phyloP scores from a whole-genome alignment of 1,140 invertebrate genomes.

The Eupeodes corollae region DNA sequence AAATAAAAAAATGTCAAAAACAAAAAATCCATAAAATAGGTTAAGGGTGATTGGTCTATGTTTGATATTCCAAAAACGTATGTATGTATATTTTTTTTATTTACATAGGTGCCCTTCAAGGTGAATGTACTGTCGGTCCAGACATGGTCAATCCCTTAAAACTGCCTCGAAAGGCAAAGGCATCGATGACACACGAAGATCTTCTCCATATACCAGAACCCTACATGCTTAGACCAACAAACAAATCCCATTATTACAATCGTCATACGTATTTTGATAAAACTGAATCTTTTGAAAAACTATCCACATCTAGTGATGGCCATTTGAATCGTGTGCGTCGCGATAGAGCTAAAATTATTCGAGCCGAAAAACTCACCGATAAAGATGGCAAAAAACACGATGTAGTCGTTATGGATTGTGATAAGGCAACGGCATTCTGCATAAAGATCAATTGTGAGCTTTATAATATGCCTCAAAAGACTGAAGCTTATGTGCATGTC shows the following conservation, averaged over 20 bases:
- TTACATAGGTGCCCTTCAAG: conserved; percentile 40
- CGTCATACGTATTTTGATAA: conserved; percentile 1
- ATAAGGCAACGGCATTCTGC: conserved; percentile 68
- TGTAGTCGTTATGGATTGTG: conserved; percentile 72
- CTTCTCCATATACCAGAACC: conserved; percentile 20
- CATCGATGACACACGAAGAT: conserved; percentile 3
- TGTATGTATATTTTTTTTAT: no score
- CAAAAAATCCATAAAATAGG: no score
- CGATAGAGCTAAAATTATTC: conserved; percentile 60
- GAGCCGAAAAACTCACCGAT: conserved; percentile 56
- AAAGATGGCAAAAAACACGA: conserved; percentile 57
- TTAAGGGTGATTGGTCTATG: no score
- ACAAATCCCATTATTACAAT: conserved; percentile 10
- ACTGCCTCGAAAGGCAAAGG: conserved; percentile 40
- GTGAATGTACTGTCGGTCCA: conserved; percentile 48
- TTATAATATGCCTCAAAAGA: conserved; percentile 57
- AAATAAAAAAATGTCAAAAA: no score
- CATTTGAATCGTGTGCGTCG: conserved; percentile 40
- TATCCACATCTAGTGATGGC: not conserved
- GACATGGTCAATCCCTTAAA: conserved; percentile 58
- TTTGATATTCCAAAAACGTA: no score
- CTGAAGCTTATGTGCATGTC: conserved; percentile 66
- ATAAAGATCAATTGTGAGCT: conserved; percentile 74
- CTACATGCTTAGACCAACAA: conserved; percentile 17
- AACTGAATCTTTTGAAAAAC: conserved; percentile 2